Conservation (phyloP, 2,888 invertebrate genomes). For the Drosophila niveifrons region DNA sequence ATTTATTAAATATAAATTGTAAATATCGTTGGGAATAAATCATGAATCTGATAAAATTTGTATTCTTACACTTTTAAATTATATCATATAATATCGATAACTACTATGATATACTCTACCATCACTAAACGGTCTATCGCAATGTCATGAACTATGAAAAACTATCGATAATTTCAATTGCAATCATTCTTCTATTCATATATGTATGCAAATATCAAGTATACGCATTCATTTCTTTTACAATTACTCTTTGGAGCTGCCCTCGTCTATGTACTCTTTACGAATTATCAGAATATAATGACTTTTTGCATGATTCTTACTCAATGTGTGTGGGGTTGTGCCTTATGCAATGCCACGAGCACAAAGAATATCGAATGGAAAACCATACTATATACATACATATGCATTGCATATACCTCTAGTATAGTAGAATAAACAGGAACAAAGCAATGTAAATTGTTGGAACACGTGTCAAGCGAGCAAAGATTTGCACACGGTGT, state of each 20-base stretch:
- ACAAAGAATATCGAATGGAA: slow-evolving; percentile 21
- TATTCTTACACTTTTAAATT: no score
- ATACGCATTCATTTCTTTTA: background rate
- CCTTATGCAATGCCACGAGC: slow-evolving; percentile 52
- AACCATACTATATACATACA: background rate
- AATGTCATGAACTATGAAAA: no score
- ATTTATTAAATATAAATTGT: no score
- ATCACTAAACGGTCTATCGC: no score
- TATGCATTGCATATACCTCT: no score
- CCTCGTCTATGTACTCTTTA: slow-evolving; percentile 33
- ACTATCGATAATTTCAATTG: no score
- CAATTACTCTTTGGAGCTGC: background rate
- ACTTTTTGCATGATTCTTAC: slow-evolving; percentile 46
- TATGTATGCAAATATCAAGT: background rate
- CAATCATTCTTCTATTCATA: no score
- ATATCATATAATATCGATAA: no score
- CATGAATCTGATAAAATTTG: no score
- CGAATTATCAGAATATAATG: slow-evolving; percentile 27
- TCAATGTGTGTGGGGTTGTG: slow-evolving; percentile 26
- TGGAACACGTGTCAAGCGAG: slow-evolving; percentile 40
- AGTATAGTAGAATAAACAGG: slow-evolving; percentile 13
- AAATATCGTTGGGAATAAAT: no score
- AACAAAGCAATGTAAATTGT: slow-evolving; percentile 18
- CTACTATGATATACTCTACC: no score
- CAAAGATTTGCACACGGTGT: slow-evolving; percentile 16